A percentile compares a stretch with the other conserved stretches of the same genome.
Conservation (phyloP, 2,888 invertebrate species). For the Andrena dorsata region DNA sequence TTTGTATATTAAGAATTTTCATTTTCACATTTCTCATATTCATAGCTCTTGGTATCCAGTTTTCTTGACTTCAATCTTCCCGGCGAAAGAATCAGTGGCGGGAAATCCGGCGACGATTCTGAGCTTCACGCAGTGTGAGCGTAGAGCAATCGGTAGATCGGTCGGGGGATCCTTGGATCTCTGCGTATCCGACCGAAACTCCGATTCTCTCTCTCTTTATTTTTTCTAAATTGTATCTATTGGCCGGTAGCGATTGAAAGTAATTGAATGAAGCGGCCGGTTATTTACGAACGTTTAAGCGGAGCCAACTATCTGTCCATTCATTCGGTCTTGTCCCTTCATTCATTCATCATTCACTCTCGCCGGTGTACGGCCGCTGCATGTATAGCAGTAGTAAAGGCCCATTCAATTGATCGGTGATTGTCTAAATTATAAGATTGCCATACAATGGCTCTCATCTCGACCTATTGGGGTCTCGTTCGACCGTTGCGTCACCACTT, state of each 20-base stretch:
- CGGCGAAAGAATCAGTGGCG: too few relatives aligned
- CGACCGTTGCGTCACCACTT: slow-evolving; percentile 84
- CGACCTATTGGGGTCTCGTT: slow-evolving; percentile 85
- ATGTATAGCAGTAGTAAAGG: slow-evolving; percentile 85
- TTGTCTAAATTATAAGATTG: slow-evolving; percentile 86
- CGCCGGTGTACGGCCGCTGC: slow-evolving; percentile 81
- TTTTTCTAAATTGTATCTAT: slow-evolving; percentile 85
- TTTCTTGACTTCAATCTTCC: background rate
- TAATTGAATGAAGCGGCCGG: slow-evolving; percentile 85
- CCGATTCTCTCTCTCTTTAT: slow-evolving; percentile 59
- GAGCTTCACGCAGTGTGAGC: background rate
- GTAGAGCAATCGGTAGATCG: background rate
- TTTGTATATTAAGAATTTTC: too few relatives aligned
- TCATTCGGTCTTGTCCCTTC: slow-evolving; percentile 85
- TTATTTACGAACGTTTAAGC: slow-evolving; percentile 85
- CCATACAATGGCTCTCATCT: slow-evolving; percentile 85
- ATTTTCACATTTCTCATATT: background rate
- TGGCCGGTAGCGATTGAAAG: slow-evolving; percentile 85
- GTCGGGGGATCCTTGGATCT: slow-evolving; percentile 5
- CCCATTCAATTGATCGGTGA: slow-evolving; percentile 86
- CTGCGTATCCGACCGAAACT: background rate
- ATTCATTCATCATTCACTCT: slow-evolving; percentile 85
- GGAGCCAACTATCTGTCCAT: slow-evolving; percentile 85
- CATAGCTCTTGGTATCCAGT: background rate
- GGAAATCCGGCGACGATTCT: background rate